phyloP scores from a whole-genome alignment of 1,140 invertebrate species.

The Oryzaephilus surinamensis region DNA sequence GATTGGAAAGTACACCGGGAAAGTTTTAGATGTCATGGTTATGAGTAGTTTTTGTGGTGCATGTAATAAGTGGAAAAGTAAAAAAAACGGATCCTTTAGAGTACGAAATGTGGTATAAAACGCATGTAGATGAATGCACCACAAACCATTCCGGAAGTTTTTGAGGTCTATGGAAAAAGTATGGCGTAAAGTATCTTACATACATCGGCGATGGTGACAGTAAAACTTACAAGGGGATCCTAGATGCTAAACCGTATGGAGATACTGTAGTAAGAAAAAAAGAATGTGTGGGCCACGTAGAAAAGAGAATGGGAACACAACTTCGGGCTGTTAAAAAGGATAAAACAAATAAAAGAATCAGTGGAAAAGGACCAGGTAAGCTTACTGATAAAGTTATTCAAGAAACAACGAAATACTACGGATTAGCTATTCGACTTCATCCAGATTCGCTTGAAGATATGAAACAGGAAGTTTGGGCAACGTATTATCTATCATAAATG shows the following conservation, averaged over 20 bases:
- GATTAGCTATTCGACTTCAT: conserved; percentile 23
- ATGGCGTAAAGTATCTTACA: conserved; percentile 16
- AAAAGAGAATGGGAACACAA: conserved; percentile 22
- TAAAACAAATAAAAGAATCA: conserved; percentile 10
- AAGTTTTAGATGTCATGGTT: conserved; percentile 22
- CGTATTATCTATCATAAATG: conserved; percentile 19
- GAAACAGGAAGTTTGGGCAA: conserved; percentile 24
- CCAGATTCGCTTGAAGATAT: conserved; percentile 17
- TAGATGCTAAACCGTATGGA: conserved; percentile 14
- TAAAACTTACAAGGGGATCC: conserved; percentile 16
- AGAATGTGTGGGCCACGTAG: conserved; percentile 22
- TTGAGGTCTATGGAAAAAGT: conserved; percentile 13
- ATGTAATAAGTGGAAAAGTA: conserved; percentile 16
- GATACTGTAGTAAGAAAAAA: conserved; percentile 15
- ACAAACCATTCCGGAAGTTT: conserved; percentile 21
- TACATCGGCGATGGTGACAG: conserved; percentile 24
- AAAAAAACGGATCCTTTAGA: conserved; percentile 11
- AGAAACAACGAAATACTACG: conserved; percentile 22
- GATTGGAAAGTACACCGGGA: conserved; percentile 19
- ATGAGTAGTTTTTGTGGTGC: conserved; percentile 17
- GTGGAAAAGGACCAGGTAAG: conserved; percentile 13
- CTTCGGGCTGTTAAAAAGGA: conserved; percentile 15
- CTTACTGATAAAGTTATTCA: conserved; percentile 19
- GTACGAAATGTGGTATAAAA: conserved; percentile 17
- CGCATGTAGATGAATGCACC: conserved; percentile 15